Evolutionary conservation across 1,140 invertebrate species (phyloP).

Genomic region (Pseudomyrmex flavicornis): DNA sequence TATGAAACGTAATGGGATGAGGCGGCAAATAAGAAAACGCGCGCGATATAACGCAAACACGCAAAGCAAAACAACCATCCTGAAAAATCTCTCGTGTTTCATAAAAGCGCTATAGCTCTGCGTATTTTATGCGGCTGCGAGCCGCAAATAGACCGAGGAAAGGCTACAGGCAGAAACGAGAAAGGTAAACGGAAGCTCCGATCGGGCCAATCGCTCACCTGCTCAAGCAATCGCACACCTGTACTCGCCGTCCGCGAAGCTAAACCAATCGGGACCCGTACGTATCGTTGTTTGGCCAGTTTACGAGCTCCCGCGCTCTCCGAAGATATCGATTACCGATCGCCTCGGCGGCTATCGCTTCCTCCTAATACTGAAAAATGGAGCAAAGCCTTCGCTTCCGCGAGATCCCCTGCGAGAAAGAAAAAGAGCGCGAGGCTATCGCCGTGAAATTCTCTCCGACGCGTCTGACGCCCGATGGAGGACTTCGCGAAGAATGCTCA

Average conservation of each 20-base stretch:
- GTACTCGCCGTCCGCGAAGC: slow-evolving; percentile 48
- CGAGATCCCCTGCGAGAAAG: slow-evolving; percentile 49
- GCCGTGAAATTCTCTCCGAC: slow-evolving; percentile 45
- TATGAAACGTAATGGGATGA: too few species aligned
- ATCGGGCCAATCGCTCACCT: slow-evolving; percentile 70
- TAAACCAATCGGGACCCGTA: slow-evolving; percentile 66
- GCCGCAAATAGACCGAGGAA: slow-evolving; percentile 31
- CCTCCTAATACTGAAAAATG: slow-evolving; percentile 71
- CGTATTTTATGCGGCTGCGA: slow-evolving; percentile 48
- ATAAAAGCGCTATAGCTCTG: slow-evolving; percentile 39
- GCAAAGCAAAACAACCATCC: slow-evolving; percentile 8
- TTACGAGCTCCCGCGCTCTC: slow-evolving; percentile 64
- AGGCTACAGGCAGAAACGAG: slow-evolving; percentile 35
- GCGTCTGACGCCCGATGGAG: slow-evolving; percentile 43
- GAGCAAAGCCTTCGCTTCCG: slow-evolving; percentile 53
- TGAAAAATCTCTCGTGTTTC: slow-evolving; percentile 50
- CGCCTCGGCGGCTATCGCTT: slow-evolving; percentile 58
- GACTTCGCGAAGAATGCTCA: slow-evolving; percentile 49
- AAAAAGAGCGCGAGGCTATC: slow-evolving; percentile 33
- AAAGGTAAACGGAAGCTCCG: slow-evolving; percentile 35
- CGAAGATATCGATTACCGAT: slow-evolving; percentile 71
- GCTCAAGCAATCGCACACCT: slow-evolving; percentile 68
- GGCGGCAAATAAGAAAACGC: slow-evolving; percentile 7
- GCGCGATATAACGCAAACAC: slow-evolving; percentile 10
- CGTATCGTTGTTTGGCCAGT: slow-evolving; percentile 72